These are phyloP conservation scores for Synanthedon tipuliformis DNA, from an alignment of 2,888 invertebrate species.

Conservation along the genomic window DNA sequence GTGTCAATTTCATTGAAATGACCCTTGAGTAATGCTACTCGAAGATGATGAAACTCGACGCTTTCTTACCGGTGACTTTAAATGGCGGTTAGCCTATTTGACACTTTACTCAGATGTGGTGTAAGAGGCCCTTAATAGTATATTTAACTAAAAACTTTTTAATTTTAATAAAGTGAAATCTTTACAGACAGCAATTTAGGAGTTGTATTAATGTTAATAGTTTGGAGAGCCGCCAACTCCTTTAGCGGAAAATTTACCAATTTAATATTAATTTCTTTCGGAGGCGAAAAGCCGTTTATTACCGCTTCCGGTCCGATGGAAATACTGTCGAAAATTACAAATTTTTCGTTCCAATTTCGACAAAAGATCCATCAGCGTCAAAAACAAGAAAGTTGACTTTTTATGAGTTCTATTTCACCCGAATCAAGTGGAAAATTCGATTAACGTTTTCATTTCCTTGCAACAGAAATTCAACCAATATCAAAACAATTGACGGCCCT, in stretches of 20 bases:
- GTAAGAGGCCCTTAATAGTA: too few relatives aligned
- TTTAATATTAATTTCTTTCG: slow-evolving; percentile 35
- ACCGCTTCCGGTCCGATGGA: slow-evolving; percentile 1
- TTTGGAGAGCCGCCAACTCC: slow-evolving; percentile 27
- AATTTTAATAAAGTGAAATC: too few relatives aligned
- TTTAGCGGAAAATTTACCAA: slow-evolving; percentile 17
- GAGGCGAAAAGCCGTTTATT: slow-evolving; percentile 23
- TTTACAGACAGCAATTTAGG: too few relatives aligned
- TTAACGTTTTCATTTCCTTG: slow-evolving; percentile 31
- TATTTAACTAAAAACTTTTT: too few relatives aligned
- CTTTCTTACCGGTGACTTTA: too few relatives aligned
- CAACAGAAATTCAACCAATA: not conserved
- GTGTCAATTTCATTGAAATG: too few relatives aligned
- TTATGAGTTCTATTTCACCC: slow-evolving; percentile 45
- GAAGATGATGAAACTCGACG: too few relatives aligned
- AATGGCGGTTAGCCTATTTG: too few relatives aligned
- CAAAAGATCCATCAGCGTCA: slow-evolving; percentile 40
- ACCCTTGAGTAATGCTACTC: too few relatives aligned
- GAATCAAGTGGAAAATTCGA: slow-evolving; percentile 43
- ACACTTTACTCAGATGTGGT: too few relatives aligned
- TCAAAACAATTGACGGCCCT: slow-evolving; percentile 3
- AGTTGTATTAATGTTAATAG: too few relatives aligned
- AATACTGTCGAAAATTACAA: slow-evolving; percentile 31
- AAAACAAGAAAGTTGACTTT: slow-evolving; percentile 26
- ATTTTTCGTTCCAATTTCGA: slow-evolving; percentile 25